These are phyloP conservation scores for Latrodectus hesperus DNA, from an alignment of 2,888 invertebrate species.

Conservation along the genomic window DNA sequence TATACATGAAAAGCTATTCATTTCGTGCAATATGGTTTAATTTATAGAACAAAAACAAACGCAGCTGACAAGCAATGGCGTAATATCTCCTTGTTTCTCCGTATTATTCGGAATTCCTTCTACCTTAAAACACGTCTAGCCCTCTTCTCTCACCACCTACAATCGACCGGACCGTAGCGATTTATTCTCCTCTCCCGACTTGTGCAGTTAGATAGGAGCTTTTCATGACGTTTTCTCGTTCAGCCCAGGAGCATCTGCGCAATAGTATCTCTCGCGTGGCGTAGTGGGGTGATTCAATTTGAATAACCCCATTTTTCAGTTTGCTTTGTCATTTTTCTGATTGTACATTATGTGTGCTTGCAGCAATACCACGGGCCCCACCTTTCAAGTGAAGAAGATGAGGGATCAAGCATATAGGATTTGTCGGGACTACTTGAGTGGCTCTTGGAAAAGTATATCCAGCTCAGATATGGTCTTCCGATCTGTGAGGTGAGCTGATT, in stretches of 20 bases:
- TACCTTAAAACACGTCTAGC: neutral
- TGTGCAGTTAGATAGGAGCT: slow-evolving; percentile 13
- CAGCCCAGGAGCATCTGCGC: slow-evolving; percentile 34
- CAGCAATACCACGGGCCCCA: slow-evolving; percentile 10
- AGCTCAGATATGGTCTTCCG: slow-evolving; percentile 85
- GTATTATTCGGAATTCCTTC: slow-evolving; percentile 25
- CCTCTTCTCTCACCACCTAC: slow-evolving; percentile 12
- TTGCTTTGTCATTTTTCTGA: slow-evolving; percentile 5
- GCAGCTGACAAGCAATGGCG: neutral
- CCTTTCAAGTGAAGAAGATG: slow-evolving; percentile 75
- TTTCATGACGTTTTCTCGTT: neutral
- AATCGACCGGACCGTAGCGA: slow-evolving; percentile 54
- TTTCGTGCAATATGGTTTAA: too few species aligned
- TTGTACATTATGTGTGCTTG: slow-evolving; percentile 39
- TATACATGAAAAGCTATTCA: too few species aligned
- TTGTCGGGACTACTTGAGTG: slow-evolving; percentile 91
- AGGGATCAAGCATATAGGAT: slow-evolving; percentile 87
- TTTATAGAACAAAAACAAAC: too few species aligned
- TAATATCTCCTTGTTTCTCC: neutral
- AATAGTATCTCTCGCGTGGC: slow-evolving; percentile 4
- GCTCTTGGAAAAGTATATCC: slow-evolving; percentile 90
- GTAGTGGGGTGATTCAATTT: slow-evolving; percentile 4
- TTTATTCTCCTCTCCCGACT: slow-evolving; percentile 34
- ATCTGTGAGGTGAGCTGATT: slow-evolving; percentile 84
- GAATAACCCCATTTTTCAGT: neutral